These are phyloP conservation scores for Palaemon carinicauda DNA, from an alignment of 1,140 invertebrate species.

Conservation along the genomic window DNA sequence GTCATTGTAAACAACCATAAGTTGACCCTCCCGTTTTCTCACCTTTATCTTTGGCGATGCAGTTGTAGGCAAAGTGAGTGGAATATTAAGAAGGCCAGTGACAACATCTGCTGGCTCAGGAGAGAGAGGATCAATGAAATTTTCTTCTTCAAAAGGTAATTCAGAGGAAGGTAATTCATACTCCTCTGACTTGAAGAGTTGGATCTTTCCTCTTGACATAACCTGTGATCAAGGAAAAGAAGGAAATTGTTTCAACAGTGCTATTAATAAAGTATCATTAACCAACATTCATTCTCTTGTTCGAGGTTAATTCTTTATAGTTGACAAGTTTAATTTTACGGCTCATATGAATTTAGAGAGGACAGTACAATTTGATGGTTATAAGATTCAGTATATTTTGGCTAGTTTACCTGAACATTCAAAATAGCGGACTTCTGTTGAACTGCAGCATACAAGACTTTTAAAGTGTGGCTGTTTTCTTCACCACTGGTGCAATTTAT, in stretches of 20 bases:
- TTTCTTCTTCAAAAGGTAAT: neutral
- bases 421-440: neutral
- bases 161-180: neutral
- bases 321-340: too few species aligned
- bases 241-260: neutral
- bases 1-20: too few species aligned
- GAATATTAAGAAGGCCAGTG: neutral
- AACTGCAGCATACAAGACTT: neutral
- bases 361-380: too few species aligned
- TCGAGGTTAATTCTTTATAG: too few species aligned
- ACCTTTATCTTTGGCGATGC: conserved; percentile 1
- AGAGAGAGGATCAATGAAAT: neutral
- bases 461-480: neutral
- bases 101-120: neutral
- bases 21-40: neutral
- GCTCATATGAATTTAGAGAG: too few species aligned
- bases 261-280: too few species aligned
- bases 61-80: neutral
- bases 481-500: neutral
- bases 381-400: neutral
- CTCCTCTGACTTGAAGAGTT: neutral
- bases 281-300: too few species aligned
- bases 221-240: neutral
- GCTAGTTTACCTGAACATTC: neutral
- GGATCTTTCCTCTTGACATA: neutral